Evolutionary conservation across 2,888 invertebrate species (phyloP).

Genomic region (Agrochola litura): DNA sequence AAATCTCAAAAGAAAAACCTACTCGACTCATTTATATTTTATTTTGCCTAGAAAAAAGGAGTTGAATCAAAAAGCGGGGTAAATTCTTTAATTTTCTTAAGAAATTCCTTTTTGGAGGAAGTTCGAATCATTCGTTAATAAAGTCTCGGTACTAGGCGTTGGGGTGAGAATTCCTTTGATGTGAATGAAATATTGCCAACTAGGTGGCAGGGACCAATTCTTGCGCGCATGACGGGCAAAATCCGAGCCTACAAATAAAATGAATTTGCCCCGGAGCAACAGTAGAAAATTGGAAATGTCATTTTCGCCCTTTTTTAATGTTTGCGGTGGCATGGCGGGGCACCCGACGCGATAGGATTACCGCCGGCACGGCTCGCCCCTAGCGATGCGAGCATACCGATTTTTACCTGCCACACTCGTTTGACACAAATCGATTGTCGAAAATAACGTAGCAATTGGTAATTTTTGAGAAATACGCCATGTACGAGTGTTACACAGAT

Average conservation of each 20-base stretch:
- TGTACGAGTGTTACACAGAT: conserved; percentile 25
- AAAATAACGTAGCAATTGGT: conserved; percentile 81
- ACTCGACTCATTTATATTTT: conserved; percentile 81
- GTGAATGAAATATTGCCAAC: conserved; percentile 86
- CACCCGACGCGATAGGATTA: conserved; percentile 83
- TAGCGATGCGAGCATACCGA: conserved; percentile 75
- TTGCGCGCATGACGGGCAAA: conserved; percentile 82
- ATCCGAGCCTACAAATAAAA: conserved; percentile 89
- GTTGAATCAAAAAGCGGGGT: conserved; percentile 78
- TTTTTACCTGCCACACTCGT: conserved; percentile 79
- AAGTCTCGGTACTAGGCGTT: conserved; percentile 74
- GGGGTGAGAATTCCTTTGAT: conserved; percentile 85
- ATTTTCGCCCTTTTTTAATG: conserved; percentile 90
- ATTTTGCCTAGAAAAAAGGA: conserved; percentile 74
- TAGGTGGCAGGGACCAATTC: conserved; percentile 78
- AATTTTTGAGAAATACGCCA: conserved; percentile 75
- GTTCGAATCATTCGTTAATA: conserved; percentile 87
- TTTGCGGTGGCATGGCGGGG: conserved; percentile 84
- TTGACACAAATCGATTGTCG: conserved; percentile 83
- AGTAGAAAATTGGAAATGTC: conserved; percentile 91
- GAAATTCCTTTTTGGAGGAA: conserved; percentile 80
- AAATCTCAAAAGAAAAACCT: conserved; percentile 74
- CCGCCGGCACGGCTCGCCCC: conserved; percentile 74
- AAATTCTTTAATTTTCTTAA: conserved; percentile 86
- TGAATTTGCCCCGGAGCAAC: conserved; percentile 88